phyloP scores from a whole-genome alignment of 2,797 vertebrate species.

The Acanthopagrus latus region DNA sequence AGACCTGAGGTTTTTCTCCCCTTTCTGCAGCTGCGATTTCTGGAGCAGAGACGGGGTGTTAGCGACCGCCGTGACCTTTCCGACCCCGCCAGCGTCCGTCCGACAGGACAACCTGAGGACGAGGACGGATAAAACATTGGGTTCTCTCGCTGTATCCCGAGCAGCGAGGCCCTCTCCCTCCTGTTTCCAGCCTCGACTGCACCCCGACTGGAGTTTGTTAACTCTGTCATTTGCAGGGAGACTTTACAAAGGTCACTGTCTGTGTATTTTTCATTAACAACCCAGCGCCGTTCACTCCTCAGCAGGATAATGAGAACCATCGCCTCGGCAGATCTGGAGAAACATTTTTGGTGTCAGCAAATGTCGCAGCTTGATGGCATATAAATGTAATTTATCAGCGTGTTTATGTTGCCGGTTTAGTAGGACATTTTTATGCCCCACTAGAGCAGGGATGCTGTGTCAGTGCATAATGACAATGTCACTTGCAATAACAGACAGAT shows the following conservation, averaged over 20 bases:
- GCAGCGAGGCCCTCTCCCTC: constrained; percentile 38
- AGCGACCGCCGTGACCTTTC: constrained; percentile 65
- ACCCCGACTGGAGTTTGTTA: constrained; percentile 70
- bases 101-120: constrained; percentile 29
- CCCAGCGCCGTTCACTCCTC: constrained; percentile 69
- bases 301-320: constrained; percentile 84
- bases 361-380: constrained; percentile 83
- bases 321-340: constrained; percentile 81
- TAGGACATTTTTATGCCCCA: constrained; percentile 84
- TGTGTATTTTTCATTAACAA: constrained; percentile 85
- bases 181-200: constrained; percentile 48
- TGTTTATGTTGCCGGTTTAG: constrained; percentile 87
- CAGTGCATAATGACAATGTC: constrained; percentile 87
- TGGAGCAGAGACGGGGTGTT: constrained; percentile 64
- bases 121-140: constrained; percentile 42
- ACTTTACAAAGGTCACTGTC: constrained; percentile 84
- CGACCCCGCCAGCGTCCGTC: constrained; percentile 65
- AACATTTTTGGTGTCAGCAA: constrained; percentile 87
- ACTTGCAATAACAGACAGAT: constrained; percentile 85
- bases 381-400: constrained; percentile 87
- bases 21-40: constrained; percentile 70
- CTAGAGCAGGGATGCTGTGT: constrained; percentile 84
- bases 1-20: constrained; percentile 65
- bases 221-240: constrained; percentile 75
- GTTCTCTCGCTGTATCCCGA: constrained; percentile 43